Percentiles rank a stretch among this genome's conserved stretches.
Conservation (phyloP, 2,888 invertebrate species). For the Ochropleura leucogaster region DNA sequence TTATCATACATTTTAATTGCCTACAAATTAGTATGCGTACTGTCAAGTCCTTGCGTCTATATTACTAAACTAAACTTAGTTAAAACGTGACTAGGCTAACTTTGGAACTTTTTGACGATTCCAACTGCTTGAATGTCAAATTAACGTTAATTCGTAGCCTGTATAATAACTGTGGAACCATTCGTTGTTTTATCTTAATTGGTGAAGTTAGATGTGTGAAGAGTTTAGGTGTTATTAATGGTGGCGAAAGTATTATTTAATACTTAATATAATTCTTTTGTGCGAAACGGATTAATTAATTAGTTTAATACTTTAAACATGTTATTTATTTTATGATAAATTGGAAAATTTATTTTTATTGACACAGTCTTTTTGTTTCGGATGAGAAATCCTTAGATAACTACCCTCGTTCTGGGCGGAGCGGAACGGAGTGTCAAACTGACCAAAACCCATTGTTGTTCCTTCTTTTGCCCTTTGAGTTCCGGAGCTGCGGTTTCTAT, state of each 20-base stretch:
- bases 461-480: no score
- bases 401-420: no score
- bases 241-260: not conserved
- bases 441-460: no score
- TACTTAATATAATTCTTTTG: not conserved
- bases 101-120: constrained; percentile 47
- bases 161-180: constrained; percentile 20
- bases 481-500: no score
- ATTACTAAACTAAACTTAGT: constrained; percentile 35
- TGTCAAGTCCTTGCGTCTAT: constrained; percentile 36
- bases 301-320: not conserved
- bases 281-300: not conserved
- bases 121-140: constrained; percentile 41
- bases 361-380: no score
- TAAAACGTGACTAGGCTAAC: constrained; percentile 36
- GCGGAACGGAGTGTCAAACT: no score
- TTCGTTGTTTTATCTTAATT: constrained; percentile 42
- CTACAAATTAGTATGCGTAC: constrained; percentile 42
- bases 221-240: not conserved
- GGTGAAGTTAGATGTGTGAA: not conserved
- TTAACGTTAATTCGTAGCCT: constrained; percentile 34
- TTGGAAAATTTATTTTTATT: not conserved
- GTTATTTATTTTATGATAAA: not conserved
- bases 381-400: no score
- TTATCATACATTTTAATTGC: constrained; percentile 36